Conservation (phyloP, 2,888 invertebrate genomes). For the Cryptocephalus primarius region DNA sequence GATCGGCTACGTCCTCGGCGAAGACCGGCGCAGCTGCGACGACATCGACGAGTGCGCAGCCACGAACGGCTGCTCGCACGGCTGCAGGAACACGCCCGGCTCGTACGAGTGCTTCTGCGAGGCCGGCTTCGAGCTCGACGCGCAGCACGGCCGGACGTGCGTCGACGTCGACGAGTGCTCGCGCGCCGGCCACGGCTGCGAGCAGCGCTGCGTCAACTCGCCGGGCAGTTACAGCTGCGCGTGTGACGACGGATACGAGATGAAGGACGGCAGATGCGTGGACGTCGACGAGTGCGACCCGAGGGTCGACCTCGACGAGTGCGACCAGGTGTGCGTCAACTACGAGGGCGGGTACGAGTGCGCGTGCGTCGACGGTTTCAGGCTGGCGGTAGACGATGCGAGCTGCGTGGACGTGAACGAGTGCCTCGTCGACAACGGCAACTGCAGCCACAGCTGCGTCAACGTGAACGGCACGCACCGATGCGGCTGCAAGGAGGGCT, state of each 20-base stretch:
- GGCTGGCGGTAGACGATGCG: slow-evolving; percentile 33
- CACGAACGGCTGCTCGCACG: slow-evolving; percentile 38
- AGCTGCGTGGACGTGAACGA: slow-evolving; percentile 37
- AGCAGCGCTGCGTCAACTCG: slow-evolving; percentile 40
- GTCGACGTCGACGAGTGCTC: slow-evolving; percentile 34
- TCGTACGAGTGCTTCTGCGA: slow-evolving; percentile 48
- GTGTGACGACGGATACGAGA: slow-evolving; percentile 47
- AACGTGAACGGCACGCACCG: slow-evolving; percentile 41
- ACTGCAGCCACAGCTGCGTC: slow-evolving; percentile 45
- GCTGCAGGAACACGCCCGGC: slow-evolving; percentile 44
- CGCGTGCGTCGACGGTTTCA: slow-evolving; percentile 36
- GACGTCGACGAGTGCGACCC: slow-evolving; percentile 33
- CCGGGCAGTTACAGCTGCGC: slow-evolving; percentile 40
- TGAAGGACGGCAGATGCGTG: slow-evolving; percentile 38
- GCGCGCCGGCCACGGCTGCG: slow-evolving; percentile 28
- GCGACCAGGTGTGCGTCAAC: slow-evolving; percentile 23
- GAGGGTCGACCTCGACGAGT: slow-evolving; percentile 26
- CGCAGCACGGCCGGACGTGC: slow-evolving; percentile 22
- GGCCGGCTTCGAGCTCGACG: slow-evolving; percentile 35
- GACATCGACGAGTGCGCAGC: slow-evolving; percentile 38
- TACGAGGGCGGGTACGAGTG: slow-evolving; percentile 33
- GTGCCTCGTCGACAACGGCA: slow-evolving; percentile 29
- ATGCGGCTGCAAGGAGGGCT: slow-evolving; percentile 42
- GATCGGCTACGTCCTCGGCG: slow-evolving; percentile 31
- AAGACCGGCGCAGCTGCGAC: slow-evolving; percentile 33